phyloP scores from a whole-genome alignment of 2,888 invertebrate species.

The Pemphredon lugubris region DNA sequence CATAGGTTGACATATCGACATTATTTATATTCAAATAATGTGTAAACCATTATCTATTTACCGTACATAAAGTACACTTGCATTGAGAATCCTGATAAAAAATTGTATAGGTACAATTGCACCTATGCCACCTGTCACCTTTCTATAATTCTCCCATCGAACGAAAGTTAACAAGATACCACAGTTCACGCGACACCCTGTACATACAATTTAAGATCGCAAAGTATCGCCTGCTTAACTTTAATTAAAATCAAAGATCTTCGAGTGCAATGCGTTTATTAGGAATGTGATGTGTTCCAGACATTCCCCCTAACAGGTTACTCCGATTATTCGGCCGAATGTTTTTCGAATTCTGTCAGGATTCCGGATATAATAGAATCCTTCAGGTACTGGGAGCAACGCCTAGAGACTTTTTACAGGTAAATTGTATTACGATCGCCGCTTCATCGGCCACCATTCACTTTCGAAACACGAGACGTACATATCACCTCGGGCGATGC shows the following conservation, averaged over 20 bases:
- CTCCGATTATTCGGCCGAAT: slow-evolving; percentile 95
- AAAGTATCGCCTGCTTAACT: not conserved
- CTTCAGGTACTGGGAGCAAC: slow-evolving; percentile 96
- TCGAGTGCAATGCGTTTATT: not conserved
- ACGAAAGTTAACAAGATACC: no score
- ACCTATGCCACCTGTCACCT: no score
- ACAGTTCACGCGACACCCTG: no score
- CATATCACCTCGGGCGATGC: slow-evolving; percentile 19
- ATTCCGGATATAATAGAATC: slow-evolving; percentile 98
- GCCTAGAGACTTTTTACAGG: slow-evolving; percentile 96
- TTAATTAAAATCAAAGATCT: not conserved
- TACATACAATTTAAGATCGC: no score
- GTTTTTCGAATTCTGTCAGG: slow-evolving; percentile 98
- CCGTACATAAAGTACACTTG: no score
- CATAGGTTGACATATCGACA: no score
- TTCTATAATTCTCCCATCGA: no score
- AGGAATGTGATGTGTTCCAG: slow-evolving; percentile 82
- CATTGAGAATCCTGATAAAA: no score
- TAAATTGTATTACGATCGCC: slow-evolving; percentile 74
- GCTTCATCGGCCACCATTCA: slow-evolving; percentile 8
- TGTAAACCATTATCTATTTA: no score
- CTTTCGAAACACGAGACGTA: slow-evolving; percentile 18
- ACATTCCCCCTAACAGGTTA: slow-evolving; percentile 94
- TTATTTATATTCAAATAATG: no score
- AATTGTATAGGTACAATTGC: no score